Conservation (phyloP, 2,797 vertebrate species). For the Urophycis tenuis region DNA sequence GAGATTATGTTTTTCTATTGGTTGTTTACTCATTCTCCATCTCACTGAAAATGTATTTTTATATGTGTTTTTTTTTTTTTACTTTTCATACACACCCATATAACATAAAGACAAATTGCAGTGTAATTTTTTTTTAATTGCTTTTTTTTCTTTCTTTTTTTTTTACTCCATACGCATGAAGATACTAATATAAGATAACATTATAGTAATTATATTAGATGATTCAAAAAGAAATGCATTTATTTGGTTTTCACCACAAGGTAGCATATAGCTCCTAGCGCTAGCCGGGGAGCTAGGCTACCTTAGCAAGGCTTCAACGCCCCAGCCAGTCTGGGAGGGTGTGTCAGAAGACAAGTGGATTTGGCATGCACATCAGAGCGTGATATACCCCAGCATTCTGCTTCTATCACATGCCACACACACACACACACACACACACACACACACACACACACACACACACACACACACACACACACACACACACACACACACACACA, state of each 20-base stretch:
- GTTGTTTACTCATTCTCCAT: background rate
- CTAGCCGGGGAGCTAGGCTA: slow-evolving; percentile 40
- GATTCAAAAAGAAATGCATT: slow-evolving; percentile 15
- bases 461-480: too few relatives aligned
- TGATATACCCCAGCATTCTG: slow-evolving; percentile 66
- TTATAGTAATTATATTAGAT: background rate
- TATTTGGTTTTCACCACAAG: slow-evolving; percentile 37
- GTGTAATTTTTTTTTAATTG: background rate
- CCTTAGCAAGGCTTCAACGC: slow-evolving; percentile 47
- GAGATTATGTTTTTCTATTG: background rate
- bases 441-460: too few relatives aligned
- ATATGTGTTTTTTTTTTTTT: background rate
- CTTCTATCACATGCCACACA: slow-evolving; percentile 66
- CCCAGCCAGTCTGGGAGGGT: slow-evolving; percentile 58
- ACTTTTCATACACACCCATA: background rate
- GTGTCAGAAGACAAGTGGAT: slow-evolving; percentile 69
- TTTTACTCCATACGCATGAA: background rate
- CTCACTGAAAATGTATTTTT: background rate
- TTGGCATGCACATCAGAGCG: slow-evolving; percentile 71
- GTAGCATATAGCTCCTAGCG: slow-evolving; percentile 54
- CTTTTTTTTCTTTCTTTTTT: background rate
- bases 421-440: too few relatives aligned
- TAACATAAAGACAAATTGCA: background rate
- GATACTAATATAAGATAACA: background rate
- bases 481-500: too few relatives aligned